These are phyloP conservation scores for Astreopora myriophthalma DNA, from an alignment of 64 coral and sea anemone species.

Conservation along the genomic window DNA sequence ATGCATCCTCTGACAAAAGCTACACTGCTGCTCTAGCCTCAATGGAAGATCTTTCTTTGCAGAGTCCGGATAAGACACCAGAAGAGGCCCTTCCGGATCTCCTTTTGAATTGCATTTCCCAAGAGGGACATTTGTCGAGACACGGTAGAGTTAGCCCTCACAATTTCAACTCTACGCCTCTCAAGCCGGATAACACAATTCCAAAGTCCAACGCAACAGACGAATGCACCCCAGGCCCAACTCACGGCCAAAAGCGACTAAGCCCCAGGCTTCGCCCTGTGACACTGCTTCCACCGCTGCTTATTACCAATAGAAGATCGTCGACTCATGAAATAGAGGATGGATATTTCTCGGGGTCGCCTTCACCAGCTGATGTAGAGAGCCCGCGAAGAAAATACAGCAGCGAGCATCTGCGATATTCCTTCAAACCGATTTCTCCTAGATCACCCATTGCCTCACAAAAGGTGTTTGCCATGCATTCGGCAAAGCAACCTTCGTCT, in stretches of 20 bases:
- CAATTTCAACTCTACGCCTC: background rate
- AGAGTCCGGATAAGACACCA: background rate
- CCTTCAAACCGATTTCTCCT: constrained; percentile 65
- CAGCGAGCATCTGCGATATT: constrained; percentile 48
- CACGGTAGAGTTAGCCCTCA: background rate
- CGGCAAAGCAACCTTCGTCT: background rate
- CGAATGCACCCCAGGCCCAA: background rate
- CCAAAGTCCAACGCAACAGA: background rate
- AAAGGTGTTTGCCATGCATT: background rate
- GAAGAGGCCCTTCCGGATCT: constrained; percentile 16
- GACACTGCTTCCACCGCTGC: constrained; percentile 72
- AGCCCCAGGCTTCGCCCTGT: constrained; percentile 26
- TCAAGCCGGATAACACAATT: background rate
- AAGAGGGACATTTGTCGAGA: background rate
- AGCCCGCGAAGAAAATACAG: constrained; percentile 35
- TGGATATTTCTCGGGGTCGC: constrained; percentile 66
- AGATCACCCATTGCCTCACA: constrained; percentile 6
- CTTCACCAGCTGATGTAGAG: constrained; percentile 67
- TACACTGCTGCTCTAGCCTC: background rate
- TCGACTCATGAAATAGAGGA: constrained; percentile 62
- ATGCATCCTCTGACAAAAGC: background rate
- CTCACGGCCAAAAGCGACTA: constrained; percentile 3
- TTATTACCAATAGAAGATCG: constrained; percentile 8
- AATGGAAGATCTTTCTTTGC: background rate
- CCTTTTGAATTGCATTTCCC: background rate